A percentile compares a stretch with the other conserved stretches of the same genome.
Evolutionary conservation across 53 echinoderm and acorn worm species (phyloP).

Genomic region (Echinometra lucunter): DNA sequence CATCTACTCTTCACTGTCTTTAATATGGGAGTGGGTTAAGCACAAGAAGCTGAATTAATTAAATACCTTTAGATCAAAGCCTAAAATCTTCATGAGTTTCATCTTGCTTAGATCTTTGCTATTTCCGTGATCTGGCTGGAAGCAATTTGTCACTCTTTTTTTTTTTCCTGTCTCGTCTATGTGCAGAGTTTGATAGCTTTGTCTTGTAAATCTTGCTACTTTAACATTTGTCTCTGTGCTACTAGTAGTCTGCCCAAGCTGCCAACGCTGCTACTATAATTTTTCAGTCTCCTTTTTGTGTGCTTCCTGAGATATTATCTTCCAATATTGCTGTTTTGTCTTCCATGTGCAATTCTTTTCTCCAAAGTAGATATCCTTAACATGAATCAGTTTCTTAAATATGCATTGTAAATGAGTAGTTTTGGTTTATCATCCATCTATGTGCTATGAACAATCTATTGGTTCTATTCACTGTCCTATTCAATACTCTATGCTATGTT

Average conservation of each 20-base stretch:
- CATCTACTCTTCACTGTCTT: neutral
- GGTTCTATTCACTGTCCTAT: neutral
- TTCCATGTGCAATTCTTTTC: neutral
- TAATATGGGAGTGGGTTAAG: neutral
- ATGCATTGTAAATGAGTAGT: too few species aligned
- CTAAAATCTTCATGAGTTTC: too few species aligned
- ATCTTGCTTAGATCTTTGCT: neutral
- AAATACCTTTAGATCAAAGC: too few species aligned
- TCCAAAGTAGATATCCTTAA: neutral
- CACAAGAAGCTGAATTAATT: too few species aligned
- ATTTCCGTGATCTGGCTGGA: neutral
- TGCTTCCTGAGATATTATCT: neutral
- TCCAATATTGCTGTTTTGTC: neutral
- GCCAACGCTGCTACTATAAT: neutral
- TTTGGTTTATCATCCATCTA: neutral
- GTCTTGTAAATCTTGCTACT: neutral
- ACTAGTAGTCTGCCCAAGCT: neutral
- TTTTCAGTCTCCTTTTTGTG: neutral
- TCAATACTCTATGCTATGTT: neutral
- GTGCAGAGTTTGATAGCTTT: neutral
- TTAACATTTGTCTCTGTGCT: neutral
- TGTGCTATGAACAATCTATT: neutral
- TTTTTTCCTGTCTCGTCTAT: neutral
- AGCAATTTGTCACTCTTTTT: neutral
- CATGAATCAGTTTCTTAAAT: too few species aligned